These are phyloP conservation scores for Harpagifer antarcticus DNA, from an alignment of 2,797 vertebrate species.

Conservation along the genomic window DNA sequence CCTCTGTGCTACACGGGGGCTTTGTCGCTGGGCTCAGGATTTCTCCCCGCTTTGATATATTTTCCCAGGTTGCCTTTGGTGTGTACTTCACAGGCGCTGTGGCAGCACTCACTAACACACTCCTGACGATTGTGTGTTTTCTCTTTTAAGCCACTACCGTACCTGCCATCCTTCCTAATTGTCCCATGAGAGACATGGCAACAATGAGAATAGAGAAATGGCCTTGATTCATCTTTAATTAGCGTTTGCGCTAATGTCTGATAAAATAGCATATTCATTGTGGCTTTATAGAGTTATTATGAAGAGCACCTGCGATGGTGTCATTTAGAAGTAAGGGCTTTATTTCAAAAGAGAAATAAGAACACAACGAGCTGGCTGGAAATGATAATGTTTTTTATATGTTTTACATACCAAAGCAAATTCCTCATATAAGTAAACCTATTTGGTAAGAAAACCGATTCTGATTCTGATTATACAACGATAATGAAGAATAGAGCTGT, in stretches of 20 bases:
- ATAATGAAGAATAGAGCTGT: no score
- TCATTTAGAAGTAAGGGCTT: background rate
- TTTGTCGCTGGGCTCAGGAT: slow-evolving; percentile 49
- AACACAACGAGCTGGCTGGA: background rate
- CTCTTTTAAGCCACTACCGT: slow-evolving; percentile 39
- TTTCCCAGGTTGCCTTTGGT: slow-evolving; percentile 67
- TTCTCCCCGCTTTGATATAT: slow-evolving; percentile 66
- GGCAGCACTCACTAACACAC: slow-evolving; percentile 67
- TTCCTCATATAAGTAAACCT: no score
- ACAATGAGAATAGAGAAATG: slow-evolving; percentile 14
- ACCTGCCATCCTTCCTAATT: slow-evolving; percentile 33
- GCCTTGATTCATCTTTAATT: slow-evolving; percentile 32
- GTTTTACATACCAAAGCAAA: no score
- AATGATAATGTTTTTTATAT: background rate
- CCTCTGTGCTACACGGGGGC: slow-evolving; percentile 41
- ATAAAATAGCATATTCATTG: slow-evolving; percentile 1
- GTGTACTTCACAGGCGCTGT: slow-evolving; percentile 62
- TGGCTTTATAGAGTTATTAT: background rate
- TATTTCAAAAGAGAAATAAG: background rate
- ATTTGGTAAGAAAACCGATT: no score
- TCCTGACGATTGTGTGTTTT: slow-evolving; percentile 41
- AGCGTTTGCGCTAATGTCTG: slow-evolving; percentile 4
- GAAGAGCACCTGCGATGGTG: background rate
- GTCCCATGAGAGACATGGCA: slow-evolving; percentile 46
- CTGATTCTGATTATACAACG: no score